These are phyloP conservation scores for Distichodus sexfasciatus DNA, from an alignment of 2,797 vertebrate genomes.

Conservation along the genomic window DNA sequence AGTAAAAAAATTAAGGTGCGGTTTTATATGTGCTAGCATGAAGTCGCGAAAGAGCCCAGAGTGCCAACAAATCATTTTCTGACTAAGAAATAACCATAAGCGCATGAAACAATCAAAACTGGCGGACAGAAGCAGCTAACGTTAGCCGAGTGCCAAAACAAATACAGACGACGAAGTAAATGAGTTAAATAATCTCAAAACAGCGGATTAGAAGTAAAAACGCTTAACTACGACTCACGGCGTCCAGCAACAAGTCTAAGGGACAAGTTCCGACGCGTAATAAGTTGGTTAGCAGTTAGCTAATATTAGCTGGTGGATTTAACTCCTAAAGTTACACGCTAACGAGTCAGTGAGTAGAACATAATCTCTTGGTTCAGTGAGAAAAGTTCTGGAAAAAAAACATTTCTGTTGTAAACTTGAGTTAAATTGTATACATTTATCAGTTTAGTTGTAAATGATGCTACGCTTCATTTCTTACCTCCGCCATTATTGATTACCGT, in stretches of 20 bases:
- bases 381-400: background rate
- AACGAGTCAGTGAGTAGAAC: background rate
- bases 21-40: no score
- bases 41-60: no score
- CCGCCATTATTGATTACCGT: constrained; percentile 50
- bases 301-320: background rate
- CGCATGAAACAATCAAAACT: no score
- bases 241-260: background rate
- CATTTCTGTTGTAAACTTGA: background rate
- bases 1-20: no score
- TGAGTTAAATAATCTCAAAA: background rate
- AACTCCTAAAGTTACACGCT: background rate
- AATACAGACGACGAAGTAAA: no score
- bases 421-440: background rate
- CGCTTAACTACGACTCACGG: background rate
- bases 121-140: no score
- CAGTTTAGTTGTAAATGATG: background rate
- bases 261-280: background rate
- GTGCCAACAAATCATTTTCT: no score
- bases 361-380: no score
- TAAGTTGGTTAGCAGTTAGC: background rate
- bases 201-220: background rate
- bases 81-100: no score
- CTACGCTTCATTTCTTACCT: constrained; percentile 44
- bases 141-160: no score